Evolutionary conservation across 2,797 vertebrate genomes (phyloP).

Genomic region (Artibeus lituratus): DNA sequence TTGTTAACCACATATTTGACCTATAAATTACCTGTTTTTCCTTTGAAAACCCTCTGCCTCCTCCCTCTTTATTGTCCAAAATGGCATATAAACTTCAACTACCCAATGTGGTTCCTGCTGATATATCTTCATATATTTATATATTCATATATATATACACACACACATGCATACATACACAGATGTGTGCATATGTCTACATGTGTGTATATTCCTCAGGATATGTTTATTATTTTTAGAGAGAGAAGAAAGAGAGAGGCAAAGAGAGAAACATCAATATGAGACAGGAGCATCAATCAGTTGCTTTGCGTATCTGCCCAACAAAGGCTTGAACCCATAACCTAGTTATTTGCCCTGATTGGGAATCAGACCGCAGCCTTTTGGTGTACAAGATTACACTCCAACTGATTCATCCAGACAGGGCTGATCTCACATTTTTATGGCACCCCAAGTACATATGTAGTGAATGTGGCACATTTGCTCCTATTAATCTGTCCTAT

Average conservation of each 20-base stretch:
- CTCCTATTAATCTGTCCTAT: not conserved
- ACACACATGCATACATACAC: too few relatives aligned
- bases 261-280: not conserved
- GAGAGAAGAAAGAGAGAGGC: not conserved
- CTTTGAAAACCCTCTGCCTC: not conserved
- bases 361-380: too few relatives aligned
- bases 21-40: not conserved
- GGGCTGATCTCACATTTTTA: not conserved
- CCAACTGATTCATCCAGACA: too few relatives aligned
- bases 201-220: not conserved
- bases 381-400: too few relatives aligned
- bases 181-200: too few relatives aligned
- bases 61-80: not conserved
- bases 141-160: too few relatives aligned
- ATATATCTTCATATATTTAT: not conserved
- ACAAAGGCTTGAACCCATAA: too few relatives aligned
- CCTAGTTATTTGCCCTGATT: too few relatives aligned
- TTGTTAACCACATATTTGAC: not conserved
- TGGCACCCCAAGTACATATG: not conserved
- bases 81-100: not conserved
- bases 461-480: not conserved
- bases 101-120: not conserved
- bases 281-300: not conserved
- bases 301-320: not conserved
- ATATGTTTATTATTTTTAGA: not conserved